These are phyloP conservation scores for Ariopsis seemanni DNA, from an alignment of 2,113 vertebrate species.

Conservation along the genomic window DNA sequence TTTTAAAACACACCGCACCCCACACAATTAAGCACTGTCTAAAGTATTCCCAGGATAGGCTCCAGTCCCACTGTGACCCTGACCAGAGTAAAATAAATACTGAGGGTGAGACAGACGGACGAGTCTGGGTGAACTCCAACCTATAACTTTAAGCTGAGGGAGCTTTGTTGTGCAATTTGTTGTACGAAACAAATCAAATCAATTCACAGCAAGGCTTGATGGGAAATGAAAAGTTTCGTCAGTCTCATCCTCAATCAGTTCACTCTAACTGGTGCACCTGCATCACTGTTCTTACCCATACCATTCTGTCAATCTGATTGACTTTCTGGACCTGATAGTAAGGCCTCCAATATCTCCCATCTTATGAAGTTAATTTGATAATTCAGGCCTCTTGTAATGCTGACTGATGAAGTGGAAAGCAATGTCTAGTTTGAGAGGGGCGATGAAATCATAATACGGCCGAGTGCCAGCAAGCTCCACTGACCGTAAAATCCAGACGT, in stretches of 20 bases:
- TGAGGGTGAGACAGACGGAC: not conserved
- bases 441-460: slow-evolving; percentile 21
- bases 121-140: not conserved
- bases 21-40: not conserved
- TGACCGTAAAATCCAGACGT: slow-evolving; percentile 50
- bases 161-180: not conserved
- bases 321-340: not conserved
- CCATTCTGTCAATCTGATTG: not conserved
- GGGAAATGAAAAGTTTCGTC: not conserved
- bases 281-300: not conserved
- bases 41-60: not conserved
- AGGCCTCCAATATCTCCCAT: not conserved
- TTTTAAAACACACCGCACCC: too few species aligned
- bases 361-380: slow-evolving; percentile 17
- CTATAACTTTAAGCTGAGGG: not conserved
- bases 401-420: not conserved
- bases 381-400: slow-evolving; percentile 3
- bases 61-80: not conserved
- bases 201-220: not conserved
- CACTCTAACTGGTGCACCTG: not conserved
- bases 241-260: not conserved
- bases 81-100: not conserved
- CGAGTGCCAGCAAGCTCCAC: slow-evolving; percentile 35
- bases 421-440: slow-evolving; percentile 41
- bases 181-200: not conserved